A percentile compares a stretch with the other conserved stretches of the same genome.
These are phyloP conservation scores for Entelurus aequoreus DNA, from an alignment of 2,113 vertebrate species.

Conservation along the genomic window DNA sequence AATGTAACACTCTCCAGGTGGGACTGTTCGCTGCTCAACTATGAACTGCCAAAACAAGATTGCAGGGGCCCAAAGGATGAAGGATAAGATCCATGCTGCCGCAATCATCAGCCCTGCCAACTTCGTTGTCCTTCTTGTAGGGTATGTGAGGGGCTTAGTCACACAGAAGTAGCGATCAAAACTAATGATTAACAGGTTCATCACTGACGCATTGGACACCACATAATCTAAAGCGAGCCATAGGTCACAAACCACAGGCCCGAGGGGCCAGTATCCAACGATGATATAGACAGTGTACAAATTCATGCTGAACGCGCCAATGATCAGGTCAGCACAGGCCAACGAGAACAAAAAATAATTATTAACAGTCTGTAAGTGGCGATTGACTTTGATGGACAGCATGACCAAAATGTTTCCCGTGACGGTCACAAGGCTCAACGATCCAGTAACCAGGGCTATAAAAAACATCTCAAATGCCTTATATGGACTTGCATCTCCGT, in stretches of 20 bases:
- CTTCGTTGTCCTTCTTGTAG: constrained; percentile 90
- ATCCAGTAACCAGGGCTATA: constrained; percentile 90
- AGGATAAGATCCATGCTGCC: constrained; percentile 94
- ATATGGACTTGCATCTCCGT: constrained; percentile 66
- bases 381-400: constrained; percentile 98
- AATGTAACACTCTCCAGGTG: constrained; percentile 87
- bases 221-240: constrained; percentile 97
- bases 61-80: constrained; percentile 94
- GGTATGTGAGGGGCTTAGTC: constrained; percentile 93
- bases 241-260: constrained; percentile 91
- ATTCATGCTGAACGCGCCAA: constrained; percentile 97
- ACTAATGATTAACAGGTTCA: constrained; percentile 98
- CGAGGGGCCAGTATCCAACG: constrained; percentile 94
- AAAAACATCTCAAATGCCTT: constrained; percentile 95
- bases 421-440: constrained; percentile 92
- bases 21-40: constrained; percentile 89
- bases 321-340: constrained; percentile 93
- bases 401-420: constrained; percentile 97
- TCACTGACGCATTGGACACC: constrained; percentile 94
- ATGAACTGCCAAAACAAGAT: constrained; percentile 99
- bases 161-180: constrained; percentile 98
- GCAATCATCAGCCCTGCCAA: constrained; percentile 98
- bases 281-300: constrained; percentile 94
- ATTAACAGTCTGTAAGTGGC: constrained; percentile 96
- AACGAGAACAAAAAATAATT: constrained; percentile 98